Conservation (phyloP, 1,140 invertebrate species). For the Zaprionus nigranus region DNA sequence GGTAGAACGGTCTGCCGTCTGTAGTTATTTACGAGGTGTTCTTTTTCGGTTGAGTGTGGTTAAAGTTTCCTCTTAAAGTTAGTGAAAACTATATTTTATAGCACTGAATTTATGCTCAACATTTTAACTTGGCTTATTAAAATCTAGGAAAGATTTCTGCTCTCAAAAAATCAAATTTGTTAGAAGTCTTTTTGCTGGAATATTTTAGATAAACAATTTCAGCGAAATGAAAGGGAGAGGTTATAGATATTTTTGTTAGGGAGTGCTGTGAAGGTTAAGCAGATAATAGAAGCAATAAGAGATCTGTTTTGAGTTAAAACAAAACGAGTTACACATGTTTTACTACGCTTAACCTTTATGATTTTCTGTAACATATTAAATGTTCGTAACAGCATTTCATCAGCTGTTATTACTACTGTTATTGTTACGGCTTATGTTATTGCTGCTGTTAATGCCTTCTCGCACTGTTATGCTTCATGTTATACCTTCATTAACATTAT, state of each 20-base stretch:
- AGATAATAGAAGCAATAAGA: too few species aligned
- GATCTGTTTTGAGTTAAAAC: too few species aligned
- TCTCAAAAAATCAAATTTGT: neutral
- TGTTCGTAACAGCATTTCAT: neutral
- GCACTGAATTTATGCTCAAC: too few species aligned
- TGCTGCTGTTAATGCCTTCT: neutral
- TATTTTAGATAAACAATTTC: too few species aligned
- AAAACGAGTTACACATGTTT: neutral
- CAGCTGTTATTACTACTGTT: conserved; percentile 18
- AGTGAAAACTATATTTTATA: neutral
- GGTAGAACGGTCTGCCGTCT: neutral
- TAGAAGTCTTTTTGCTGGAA: neutral
- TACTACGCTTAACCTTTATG: neutral
- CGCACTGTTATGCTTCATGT: neutral
- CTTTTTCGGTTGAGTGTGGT: neutral
- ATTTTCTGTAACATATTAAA: neutral
- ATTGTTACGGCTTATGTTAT: conserved; percentile 13
- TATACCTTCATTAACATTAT: conserved; percentile 5
- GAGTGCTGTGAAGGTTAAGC: too few species aligned
- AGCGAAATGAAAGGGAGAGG: neutral
- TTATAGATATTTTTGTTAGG: neutral
- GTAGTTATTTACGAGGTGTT: neutral
- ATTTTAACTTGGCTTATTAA: neutral
- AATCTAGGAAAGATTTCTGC: neutral
- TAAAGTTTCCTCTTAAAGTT: neutral